Evolutionary conservation across 2,113 vertebrate genomes (phyloP).

Genomic region (Mungos mungo): DNA sequence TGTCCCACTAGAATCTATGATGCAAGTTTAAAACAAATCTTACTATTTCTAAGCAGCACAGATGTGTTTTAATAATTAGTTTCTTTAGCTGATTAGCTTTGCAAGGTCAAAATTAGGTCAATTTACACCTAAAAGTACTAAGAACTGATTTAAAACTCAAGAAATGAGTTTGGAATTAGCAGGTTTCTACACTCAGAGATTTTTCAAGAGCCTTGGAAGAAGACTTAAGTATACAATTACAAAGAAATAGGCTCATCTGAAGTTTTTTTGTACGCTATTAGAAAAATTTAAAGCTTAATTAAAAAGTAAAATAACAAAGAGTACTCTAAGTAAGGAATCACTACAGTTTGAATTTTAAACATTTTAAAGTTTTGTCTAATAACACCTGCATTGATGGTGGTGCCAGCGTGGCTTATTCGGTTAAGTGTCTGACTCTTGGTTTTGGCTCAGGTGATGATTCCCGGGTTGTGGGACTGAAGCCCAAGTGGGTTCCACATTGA

Average conservation of each 20-base stretch:
- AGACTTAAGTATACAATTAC: constrained; percentile 40
- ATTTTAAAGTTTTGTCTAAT: constrained; percentile 34
- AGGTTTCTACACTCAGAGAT: constrained; percentile 19
- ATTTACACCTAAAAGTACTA: constrained; percentile 60
- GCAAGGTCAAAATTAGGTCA: constrained; percentile 80
- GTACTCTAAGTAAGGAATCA: background rate
- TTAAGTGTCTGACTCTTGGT: too few relatives aligned
- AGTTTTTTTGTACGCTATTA: constrained; percentile 32
- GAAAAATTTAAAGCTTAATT: constrained; percentile 71
- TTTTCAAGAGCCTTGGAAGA: constrained; percentile 46
- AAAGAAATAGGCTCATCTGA: constrained; percentile 43
- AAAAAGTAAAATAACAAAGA: constrained; percentile 61
- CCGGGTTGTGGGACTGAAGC: too few relatives aligned
- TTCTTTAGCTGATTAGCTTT: constrained; percentile 76
- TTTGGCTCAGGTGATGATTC: too few relatives aligned
- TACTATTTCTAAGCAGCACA: constrained; percentile 77
- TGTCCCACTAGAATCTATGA: constrained; percentile 81
- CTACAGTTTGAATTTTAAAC: background rate
- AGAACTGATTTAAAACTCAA: constrained; percentile 46
- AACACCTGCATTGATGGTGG: background rate
- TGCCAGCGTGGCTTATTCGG: too few relatives aligned
- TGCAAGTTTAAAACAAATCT: constrained; percentile 74
- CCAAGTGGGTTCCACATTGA: too few relatives aligned
- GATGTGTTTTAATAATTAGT: constrained; percentile 78
- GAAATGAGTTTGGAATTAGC: background rate